Base-by-base conservation (phyloP, 2,888 invertebrate genomes). In the Lomographa bimaculata region DNA sequence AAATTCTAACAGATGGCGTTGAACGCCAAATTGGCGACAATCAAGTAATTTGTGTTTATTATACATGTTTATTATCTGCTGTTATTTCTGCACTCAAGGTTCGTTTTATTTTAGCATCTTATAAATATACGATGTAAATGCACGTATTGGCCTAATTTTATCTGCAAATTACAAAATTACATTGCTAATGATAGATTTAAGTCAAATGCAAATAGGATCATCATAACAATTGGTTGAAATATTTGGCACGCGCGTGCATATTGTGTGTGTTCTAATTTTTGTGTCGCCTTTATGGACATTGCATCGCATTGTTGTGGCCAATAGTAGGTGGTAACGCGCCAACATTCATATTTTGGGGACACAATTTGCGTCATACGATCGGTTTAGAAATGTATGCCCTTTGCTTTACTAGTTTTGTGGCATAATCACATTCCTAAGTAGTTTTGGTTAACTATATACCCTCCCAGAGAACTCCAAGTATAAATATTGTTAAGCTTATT, bases 181-280 rank as follows among this genome's bases (percentile, higher is more conserved):
- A 6, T 2, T 7, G 20, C n/a, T 33, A 23, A 23, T 16, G 16
- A 25, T 20, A 25, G 30, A 12, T 35, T 42, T 30, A 42, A 27
- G 36, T 27, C 23, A 32, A 17, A 37, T 43, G 35, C 30, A 35
- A 41, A 41, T 43, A 32, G 27, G 7, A 32, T 37, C 11, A 14
- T 27, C 17, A 18, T 8, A 36, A 46, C 43, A 38, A 42, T 48
- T 28, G 51, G 53, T 52, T 50, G 57, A 56, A 46, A 55, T 56
- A 60, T 59, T 77, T 78, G 79, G 80, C 75, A 60, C 60, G 58
- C 50, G 46, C 51, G 9, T n/a, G 46, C 56, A 65, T 70, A 78
- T 77, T 78, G 72, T 78, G 51, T 64, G 68, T 54, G 65, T 50
- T 50, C 60, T 48, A 60, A 58, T 68, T 71, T 64, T 66, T 63